These are phyloP conservation scores for Sebastes taczanowskii DNA, from an alignment of 2,797 vertebrate species.

Conservation along the genomic window DNA sequence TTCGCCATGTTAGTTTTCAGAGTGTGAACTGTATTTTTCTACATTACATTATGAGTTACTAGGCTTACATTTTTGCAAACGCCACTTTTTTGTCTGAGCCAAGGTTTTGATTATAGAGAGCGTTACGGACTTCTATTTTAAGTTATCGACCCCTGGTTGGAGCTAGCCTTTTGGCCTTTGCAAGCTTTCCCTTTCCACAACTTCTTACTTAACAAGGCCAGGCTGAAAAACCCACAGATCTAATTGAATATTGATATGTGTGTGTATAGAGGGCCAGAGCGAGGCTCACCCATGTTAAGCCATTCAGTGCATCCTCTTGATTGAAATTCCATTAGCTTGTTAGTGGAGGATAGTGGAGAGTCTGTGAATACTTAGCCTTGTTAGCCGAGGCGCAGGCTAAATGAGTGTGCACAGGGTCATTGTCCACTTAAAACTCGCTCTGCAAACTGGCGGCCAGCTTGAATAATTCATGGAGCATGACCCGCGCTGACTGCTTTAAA, in stretches of 20 bases:
- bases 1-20: neutral
- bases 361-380: constrained; percentile 79
- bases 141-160: constrained; percentile 52
- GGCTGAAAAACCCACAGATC: constrained; percentile 71
- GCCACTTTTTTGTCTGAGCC: constrained; percentile 35
- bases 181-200: constrained; percentile 65
- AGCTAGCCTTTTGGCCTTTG: constrained; percentile 64
- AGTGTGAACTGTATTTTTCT: constrained; percentile 25
- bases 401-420: constrained; percentile 82
- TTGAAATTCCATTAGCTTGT: constrained; percentile 86
- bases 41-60: constrained; percentile 6
- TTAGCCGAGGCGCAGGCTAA: constrained; percentile 79
- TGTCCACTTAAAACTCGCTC: constrained; percentile 83
- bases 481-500: constrained; percentile 72
- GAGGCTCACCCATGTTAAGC: constrained; percentile 69
- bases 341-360: constrained; percentile 77
- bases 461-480: constrained; percentile 81
- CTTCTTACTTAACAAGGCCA: constrained; percentile 74
- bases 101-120: constrained; percentile 61
- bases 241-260: constrained; percentile 83
- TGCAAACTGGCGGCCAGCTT: constrained; percentile 68
- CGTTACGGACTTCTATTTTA: constrained; percentile 51
- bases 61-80: constrained; percentile 10
- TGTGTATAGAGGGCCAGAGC: constrained; percentile 56
- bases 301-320: constrained; percentile 80